Evolutionary conservation across 2,888 invertebrate genomes (phyloP).

Genomic region (Eugnorisma glareosa): DNA sequence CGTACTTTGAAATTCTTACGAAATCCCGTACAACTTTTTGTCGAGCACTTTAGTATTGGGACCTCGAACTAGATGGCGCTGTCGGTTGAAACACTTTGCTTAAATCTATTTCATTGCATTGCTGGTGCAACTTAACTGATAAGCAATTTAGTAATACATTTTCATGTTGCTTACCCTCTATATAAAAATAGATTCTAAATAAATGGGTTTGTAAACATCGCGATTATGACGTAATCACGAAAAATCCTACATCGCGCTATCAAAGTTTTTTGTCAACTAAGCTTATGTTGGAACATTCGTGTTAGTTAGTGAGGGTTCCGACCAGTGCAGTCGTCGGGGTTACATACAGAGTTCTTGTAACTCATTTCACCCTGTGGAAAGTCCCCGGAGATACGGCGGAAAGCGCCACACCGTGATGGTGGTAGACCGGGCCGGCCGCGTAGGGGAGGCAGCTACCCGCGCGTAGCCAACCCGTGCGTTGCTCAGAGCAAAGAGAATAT

Average conservation of each 20-base stretch:
- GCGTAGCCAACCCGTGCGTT: constrained; percentile 80
- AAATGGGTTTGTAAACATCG: accelerated
- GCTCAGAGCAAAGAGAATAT: constrained; percentile 90
- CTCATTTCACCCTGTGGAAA: constrained; percentile 88
- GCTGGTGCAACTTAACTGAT: not conserved
- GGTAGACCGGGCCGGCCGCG: constrained; percentile 78
- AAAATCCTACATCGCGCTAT: constrained; percentile 76
- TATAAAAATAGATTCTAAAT: accelerated
- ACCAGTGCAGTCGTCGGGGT: constrained; percentile 88
- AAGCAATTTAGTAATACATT: accelerated
- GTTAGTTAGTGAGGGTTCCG: constrained; percentile 72
- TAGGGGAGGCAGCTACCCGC: constrained; percentile 83
- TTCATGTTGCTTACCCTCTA: accelerated
- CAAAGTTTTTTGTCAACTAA: constrained; percentile 64
- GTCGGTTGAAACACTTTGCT: constrained; percentile 9
- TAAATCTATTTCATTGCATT: constrained; percentile 1
- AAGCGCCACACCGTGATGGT: constrained; percentile 85
- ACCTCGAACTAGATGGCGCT: constrained; percentile 77
- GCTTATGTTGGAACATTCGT: constrained; percentile 56
- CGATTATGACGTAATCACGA: not conserved
- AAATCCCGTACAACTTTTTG: constrained; percentile 21
- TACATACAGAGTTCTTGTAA: constrained; percentile 82
- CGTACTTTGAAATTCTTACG: not conserved
- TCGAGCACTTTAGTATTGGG: constrained; percentile 19
- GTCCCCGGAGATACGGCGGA: constrained; percentile 90